Conservation (phyloP, 2,888 invertebrate genomes). For the Gonocerus acuteangulatus region DNA sequence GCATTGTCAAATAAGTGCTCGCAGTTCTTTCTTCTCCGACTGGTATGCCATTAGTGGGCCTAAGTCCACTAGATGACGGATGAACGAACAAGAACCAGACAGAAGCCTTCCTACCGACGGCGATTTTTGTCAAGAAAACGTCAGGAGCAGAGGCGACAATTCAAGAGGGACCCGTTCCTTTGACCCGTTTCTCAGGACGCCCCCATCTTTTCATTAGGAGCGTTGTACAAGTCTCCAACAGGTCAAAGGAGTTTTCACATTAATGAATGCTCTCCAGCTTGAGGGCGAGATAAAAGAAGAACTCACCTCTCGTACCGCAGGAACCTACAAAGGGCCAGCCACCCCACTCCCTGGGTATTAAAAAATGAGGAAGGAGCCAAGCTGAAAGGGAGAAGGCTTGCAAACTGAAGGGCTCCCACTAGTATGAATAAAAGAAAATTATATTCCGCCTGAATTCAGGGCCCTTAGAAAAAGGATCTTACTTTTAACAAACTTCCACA, state of each 20-base stretch:
- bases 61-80: too few species aligned
- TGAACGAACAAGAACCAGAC: too few species aligned
- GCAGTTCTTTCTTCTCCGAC: too few species aligned
- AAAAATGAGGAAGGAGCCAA: constrained; percentile 2
- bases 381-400: background rate
- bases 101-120: too few species aligned
- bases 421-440: too few species aligned
- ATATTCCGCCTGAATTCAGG: too few species aligned
- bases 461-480: too few species aligned
- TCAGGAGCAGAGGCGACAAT: too few species aligned
- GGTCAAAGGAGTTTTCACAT: constrained; percentile 19
- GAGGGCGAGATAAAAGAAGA: background rate
- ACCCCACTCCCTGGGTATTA: constrained; percentile 14
- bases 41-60: too few species aligned
- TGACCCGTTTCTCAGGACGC: constrained; percentile 7
- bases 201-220: background rate
- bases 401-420: background rate
- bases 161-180: constrained; percentile 16
- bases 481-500: too few species aligned
- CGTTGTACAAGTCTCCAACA: constrained; percentile 2
- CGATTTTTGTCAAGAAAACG: too few species aligned
- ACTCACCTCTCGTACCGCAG: constrained; percentile 2
- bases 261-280: background rate
- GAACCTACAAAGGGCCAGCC: constrained; percentile 5
- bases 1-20: too few species aligned